Percentiles rank a stretch among this genome's conserved stretches.
phyloP scores from a whole-genome alignment of 2,888 invertebrate genomes.

The Leuctra nigra region DNA sequence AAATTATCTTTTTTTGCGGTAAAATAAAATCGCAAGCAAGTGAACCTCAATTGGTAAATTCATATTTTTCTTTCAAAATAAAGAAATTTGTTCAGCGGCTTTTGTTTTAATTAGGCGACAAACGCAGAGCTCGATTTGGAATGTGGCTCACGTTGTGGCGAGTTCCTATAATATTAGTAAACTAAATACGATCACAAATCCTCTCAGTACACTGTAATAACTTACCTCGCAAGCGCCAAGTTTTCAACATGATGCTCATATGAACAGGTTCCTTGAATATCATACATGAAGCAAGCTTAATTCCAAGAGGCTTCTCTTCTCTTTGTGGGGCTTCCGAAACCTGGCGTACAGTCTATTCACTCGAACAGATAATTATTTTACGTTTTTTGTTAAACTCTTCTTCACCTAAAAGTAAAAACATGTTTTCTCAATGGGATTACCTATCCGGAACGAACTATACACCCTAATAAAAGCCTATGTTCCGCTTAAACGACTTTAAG shows the following conservation, averaged over 20 bases:
- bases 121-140: too few relatives aligned
- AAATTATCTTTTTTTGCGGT: too few relatives aligned
- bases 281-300: neutral
- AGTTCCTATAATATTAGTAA: constrained; percentile 12
- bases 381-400: neutral
- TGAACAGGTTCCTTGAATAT: neutral
- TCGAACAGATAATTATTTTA: constrained; percentile 4
- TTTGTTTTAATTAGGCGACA: too few relatives aligned
- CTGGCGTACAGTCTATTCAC: constrained; percentile 4
- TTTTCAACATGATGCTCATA: too few relatives aligned
- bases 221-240: neutral
- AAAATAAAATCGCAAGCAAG: too few relatives aligned
- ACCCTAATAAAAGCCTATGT: constrained; percentile 5
- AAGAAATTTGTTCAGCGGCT: too few relatives aligned
- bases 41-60: too few relatives aligned
- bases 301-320: neutral
- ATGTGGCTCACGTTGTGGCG: too few relatives aligned
- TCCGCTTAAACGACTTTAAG: constrained; percentile 8
- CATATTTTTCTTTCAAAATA: too few relatives aligned
- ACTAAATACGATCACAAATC: too few relatives aligned
- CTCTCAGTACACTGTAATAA: too few relatives aligned
- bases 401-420: constrained; percentile 10
- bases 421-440: constrained; percentile 16
- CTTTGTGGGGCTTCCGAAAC: constrained; percentile 2
- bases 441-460: constrained; percentile 1